Percentiles rank a stretch among this genome's conserved stretches.
Evolutionary conservation across 1,140 invertebrate genomes (phyloP).

Genomic region (Scaptodrosophila lebanonensis): DNA sequence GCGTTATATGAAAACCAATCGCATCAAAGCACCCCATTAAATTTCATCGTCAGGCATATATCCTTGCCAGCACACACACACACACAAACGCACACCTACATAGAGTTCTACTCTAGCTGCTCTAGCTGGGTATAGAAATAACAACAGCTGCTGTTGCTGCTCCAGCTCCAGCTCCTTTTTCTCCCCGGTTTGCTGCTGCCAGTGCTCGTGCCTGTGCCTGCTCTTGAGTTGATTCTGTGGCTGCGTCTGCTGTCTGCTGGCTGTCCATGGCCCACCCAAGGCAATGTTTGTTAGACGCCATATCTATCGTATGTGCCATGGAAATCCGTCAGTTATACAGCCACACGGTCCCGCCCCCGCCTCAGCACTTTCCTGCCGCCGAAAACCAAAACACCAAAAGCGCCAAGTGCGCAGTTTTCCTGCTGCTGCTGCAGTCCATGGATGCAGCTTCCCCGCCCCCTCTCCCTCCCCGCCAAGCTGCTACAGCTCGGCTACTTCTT

Average conservation of each 20-base stretch:
- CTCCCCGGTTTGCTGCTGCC: conserved; percentile 24
- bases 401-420: conserved; percentile 5
- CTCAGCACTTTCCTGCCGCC: conserved; percentile 5
- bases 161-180: conserved; percentile 42
- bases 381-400: conserved; percentile 4
- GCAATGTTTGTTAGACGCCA: conserved; percentile 62
- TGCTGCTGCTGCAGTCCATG: no score
- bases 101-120: conserved; percentile 23
- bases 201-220: background rate
- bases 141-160: conserved; percentile 56
- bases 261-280: conserved; percentile 24
- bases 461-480: background rate
- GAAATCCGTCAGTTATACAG: conserved; percentile 67
- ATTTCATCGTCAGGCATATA: conserved; percentile 77
- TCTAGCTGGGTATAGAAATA: conserved; percentile 46
- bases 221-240: background rate
- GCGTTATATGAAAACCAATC: conserved; percentile 78
- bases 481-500: no score
- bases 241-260: conserved; percentile 1
- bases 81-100: conserved; percentile 7
- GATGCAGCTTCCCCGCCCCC: background rate
- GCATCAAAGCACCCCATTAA: conserved; percentile 78
- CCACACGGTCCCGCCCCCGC: conserved; percentile 54
- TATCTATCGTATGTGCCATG: conserved; percentile 64
- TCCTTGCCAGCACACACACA: conserved; percentile 48